These are phyloP conservation scores for Gorsachius goisagi DNA, from an alignment of 2,113 vertebrate genomes.

Conservation along the genomic window DNA sequence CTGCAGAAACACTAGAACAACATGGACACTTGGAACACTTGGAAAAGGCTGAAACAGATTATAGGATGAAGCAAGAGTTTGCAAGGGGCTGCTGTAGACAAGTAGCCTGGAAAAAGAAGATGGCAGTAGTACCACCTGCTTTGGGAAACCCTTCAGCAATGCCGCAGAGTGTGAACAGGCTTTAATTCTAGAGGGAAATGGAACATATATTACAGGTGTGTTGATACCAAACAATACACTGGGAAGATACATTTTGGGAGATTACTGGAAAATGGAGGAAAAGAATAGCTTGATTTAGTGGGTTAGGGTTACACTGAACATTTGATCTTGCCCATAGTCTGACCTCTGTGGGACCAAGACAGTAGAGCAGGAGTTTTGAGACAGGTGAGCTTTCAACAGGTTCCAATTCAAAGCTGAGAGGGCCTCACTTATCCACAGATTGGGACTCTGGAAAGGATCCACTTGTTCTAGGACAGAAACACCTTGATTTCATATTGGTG, in stretches of 20 bases:
- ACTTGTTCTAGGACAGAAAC: background rate
- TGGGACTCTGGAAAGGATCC: background rate
- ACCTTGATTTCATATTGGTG: background rate
- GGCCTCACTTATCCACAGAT: background rate
- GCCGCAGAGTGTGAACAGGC: background rate
- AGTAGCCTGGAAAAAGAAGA: background rate
- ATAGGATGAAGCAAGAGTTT: background rate
- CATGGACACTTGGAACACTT: background rate
- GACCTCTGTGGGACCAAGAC: background rate
- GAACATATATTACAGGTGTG: background rate
- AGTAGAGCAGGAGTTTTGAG: background rate
- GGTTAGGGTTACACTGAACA: background rate
- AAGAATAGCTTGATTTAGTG: background rate
- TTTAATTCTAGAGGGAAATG: background rate
- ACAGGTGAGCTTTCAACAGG: background rate
- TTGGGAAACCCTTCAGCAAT: background rate
- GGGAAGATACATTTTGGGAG: background rate
- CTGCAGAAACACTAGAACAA: background rate
- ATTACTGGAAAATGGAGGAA: background rate
- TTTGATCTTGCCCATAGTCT: background rate
- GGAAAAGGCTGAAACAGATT: background rate
- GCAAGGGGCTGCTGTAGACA: accelerated
- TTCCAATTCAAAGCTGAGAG: background rate
- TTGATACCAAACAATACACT: background rate
- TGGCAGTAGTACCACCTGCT: background rate